Percentiles rank a stretch among this genome's conserved stretches.
These are phyloP conservation scores for Brachypalpus laphriformis DNA, from an alignment of 2,888 invertebrate genomes.

Conservation along the genomic window DNA sequence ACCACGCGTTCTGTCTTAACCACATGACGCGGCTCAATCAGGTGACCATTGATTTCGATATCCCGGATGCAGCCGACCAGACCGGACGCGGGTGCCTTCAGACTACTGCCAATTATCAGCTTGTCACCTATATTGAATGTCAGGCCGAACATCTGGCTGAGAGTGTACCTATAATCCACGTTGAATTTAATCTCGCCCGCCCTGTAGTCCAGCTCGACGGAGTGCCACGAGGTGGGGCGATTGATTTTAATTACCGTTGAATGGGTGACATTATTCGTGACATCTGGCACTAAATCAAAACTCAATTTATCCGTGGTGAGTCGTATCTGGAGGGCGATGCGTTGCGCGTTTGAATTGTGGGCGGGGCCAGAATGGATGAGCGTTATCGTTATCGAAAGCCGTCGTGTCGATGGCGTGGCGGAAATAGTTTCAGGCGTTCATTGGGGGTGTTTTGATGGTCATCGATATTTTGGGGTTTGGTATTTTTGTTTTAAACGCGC, in stretches of 20 bases:
- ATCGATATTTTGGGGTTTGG: constrained; percentile 29
- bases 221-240: constrained; percentile 91
- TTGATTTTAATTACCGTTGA: constrained; percentile 92
- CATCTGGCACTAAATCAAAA: constrained; percentile 90
- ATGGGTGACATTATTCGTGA: constrained; percentile 90
- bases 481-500: constrained; percentile 57
- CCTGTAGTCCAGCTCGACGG: constrained; percentile 90
- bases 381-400: constrained; percentile 27
- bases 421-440: background rate
- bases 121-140: constrained; percentile 88
- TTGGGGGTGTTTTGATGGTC: background rate
- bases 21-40: constrained; percentile 91
- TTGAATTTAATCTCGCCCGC: constrained; percentile 89
- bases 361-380: background rate
- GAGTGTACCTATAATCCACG: constrained; percentile 90
- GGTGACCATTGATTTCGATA: constrained; percentile 91
- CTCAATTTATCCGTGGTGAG: constrained; percentile 93
- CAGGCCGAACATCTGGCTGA: constrained; percentile 87
- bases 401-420: background rate
- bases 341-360: no score
- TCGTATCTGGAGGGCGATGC: constrained; percentile 84
- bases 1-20: constrained; percentile 92
- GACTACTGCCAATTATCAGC: constrained; percentile 91
- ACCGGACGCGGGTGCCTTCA: constrained; percentile 88
- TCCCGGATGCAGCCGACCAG: constrained; percentile 96